Evolutionary conservation across 2,888 invertebrate species (phyloP).

Genomic region (Hirtodrosophila alboralis): DNA sequence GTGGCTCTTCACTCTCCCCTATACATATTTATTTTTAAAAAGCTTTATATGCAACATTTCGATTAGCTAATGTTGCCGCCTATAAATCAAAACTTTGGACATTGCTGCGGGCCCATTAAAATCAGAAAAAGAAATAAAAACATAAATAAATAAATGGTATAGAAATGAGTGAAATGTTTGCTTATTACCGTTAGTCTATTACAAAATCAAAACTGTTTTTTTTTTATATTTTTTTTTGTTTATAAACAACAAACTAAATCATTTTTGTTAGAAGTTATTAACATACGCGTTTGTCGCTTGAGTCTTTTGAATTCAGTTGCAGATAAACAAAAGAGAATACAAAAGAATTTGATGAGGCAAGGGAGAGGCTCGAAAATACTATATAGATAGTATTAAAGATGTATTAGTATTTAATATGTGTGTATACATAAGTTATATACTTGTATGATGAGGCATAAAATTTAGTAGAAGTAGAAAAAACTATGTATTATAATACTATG

Average conservation of each 20-base stretch:
- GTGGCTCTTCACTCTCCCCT: slow-evolving; percentile 32
- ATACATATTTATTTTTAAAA: slow-evolving; percentile 11
- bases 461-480: too few species aligned
- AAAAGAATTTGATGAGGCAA: slow-evolving; percentile 24
- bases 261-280: slow-evolving; percentile 35
- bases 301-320: slow-evolving; percentile 58
- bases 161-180: slow-evolving; percentile 46
- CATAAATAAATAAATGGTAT: too few species aligned
- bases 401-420: too few species aligned
- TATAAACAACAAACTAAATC: slow-evolving; percentile 14
- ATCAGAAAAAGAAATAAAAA: too few species aligned
- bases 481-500: too few species aligned
- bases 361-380: too few species aligned
- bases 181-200: slow-evolving; percentile 60
- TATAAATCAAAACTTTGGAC: slow-evolving; percentile 63
- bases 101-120: slow-evolving; percentile 53
- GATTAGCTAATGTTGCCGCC: slow-evolving; percentile 66
- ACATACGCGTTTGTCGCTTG: slow-evolving; percentile 54
- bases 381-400: too few species aligned
- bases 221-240: too few species aligned
- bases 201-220: slow-evolving; percentile 55
- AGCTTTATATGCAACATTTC: slow-evolving; percentile 49
- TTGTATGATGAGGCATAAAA: too few species aligned
- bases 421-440: too few species aligned
- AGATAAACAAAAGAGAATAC: slow-evolving; percentile 11